Conservation (phyloP, 1,140 invertebrate species). For the Oreohelix idahoensis region DNA sequence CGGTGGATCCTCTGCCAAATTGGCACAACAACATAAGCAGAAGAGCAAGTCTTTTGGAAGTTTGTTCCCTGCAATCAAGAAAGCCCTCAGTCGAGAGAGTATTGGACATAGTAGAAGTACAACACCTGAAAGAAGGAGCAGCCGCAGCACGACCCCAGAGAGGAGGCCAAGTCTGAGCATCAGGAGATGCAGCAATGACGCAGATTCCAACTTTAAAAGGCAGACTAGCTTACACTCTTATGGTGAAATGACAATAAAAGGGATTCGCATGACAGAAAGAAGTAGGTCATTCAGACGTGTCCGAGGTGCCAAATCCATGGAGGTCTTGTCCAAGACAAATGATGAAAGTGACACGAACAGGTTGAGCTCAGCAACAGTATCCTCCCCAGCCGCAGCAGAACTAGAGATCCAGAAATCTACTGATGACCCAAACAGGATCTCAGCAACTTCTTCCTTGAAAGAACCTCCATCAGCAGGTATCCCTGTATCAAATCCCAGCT, state of each 20-base stretch:
- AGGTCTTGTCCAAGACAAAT: background rate
- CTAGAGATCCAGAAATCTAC: background rate
- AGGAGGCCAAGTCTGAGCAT: background rate
- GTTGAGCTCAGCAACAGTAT: constrained; percentile 4
- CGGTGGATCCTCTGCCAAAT: constrained; percentile 42
- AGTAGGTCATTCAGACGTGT: constrained; percentile 61
- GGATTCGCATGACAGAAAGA: constrained; percentile 56
- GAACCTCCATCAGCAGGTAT: background rate
- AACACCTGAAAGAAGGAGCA: constrained; percentile 22
- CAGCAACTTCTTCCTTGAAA: background rate
- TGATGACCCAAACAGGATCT: background rate
- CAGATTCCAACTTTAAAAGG: constrained; percentile 40
- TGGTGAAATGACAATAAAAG: constrained; percentile 52
- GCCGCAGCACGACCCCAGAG: constrained; percentile 33
- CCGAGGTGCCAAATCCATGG: constrained; percentile 35
- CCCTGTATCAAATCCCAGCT: background rate
- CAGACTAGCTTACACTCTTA: constrained; percentile 49
- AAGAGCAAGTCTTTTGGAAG: constrained; percentile 60
- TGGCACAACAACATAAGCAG: constrained; percentile 31
- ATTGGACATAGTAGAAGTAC: constrained; percentile 11
- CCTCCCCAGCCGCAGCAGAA: background rate
- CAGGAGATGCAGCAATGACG: constrained; percentile 33
- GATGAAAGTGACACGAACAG: background rate
- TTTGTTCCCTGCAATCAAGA: constrained; percentile 52
- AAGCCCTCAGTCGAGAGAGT: constrained; percentile 44